A percentile compares a stretch with the other conserved stretches of the same genome.
phyloP scores from a whole-genome alignment of 2,797 vertebrate species.

The Pteropus rufus region DNA sequence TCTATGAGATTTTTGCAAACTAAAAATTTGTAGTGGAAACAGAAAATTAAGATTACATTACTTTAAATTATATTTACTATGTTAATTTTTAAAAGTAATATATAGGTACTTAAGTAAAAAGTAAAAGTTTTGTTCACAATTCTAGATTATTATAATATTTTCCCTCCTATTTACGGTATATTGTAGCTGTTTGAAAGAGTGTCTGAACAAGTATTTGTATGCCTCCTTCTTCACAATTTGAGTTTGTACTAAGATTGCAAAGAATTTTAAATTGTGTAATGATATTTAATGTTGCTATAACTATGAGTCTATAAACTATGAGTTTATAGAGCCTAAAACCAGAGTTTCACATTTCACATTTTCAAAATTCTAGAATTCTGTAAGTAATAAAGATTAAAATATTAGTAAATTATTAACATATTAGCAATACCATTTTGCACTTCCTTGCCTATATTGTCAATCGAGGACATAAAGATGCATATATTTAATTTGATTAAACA shows the following conservation, averaged over 20 bases:
- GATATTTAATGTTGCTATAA: background rate
- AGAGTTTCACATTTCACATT: background rate
- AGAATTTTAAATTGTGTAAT: background rate
- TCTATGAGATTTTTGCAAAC: background rate
- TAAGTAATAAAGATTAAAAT: background rate
- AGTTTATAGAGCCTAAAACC: background rate
- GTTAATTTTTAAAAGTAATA: background rate
- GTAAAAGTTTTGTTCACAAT: background rate
- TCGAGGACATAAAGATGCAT: background rate
- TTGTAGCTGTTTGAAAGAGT: background rate
- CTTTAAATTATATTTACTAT: background rate
- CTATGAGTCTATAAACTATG: background rate
- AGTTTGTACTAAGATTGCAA: background rate
- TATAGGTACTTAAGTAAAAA: background rate
- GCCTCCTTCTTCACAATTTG: background rate
- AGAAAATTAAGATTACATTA: background rate
- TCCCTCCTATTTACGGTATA: background rate
- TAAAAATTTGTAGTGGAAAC: background rate
- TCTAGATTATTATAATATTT: background rate
- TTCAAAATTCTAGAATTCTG: background rate
- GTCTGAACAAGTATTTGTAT: background rate
- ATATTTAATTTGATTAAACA: background rate
- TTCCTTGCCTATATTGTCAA: background rate
- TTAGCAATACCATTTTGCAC: background rate
- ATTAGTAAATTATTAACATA: background rate